Conservation (phyloP, 2,888 invertebrate species). For the Luperina nickerlii region DNA sequence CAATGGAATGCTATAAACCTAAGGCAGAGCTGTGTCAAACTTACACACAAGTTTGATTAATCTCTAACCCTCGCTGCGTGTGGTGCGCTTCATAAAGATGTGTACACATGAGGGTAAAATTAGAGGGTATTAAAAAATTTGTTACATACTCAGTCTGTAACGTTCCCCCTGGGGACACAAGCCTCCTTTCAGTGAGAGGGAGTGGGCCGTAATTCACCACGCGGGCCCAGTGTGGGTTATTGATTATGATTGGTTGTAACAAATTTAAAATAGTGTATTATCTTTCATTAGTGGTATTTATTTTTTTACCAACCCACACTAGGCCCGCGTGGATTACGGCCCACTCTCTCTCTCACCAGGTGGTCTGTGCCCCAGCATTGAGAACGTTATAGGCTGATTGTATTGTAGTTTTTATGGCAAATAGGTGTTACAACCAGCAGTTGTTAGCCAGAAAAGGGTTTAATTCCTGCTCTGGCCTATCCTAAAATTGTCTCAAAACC, state of each 20-base stretch:
- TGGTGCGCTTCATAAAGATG: conserved; percentile 40
- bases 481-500: background rate
- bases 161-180: background rate
- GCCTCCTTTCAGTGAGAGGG: background rate
- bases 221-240: background rate
- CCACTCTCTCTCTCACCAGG: no score
- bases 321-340: no score
- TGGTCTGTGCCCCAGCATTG: no score
- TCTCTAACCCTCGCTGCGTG: conserved; percentile 57
- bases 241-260: background rate
- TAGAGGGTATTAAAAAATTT: background rate
- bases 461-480: background rate
- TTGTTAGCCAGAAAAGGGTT: background rate
- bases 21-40: conserved; percentile 56
- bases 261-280: background rate
- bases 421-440: background rate
- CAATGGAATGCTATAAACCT: conserved; percentile 66
- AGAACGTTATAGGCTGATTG: no score
- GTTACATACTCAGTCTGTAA: background rate
- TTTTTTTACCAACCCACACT: background rate
- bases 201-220: background rate
- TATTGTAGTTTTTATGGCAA: background rate
- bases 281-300: background rate
- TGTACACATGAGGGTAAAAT: conserved; percentile 27
- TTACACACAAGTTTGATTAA: conserved; percentile 68